Conservation (phyloP, 2,888 invertebrate genomes). For the Lasioglossum malachurum region DNA sequence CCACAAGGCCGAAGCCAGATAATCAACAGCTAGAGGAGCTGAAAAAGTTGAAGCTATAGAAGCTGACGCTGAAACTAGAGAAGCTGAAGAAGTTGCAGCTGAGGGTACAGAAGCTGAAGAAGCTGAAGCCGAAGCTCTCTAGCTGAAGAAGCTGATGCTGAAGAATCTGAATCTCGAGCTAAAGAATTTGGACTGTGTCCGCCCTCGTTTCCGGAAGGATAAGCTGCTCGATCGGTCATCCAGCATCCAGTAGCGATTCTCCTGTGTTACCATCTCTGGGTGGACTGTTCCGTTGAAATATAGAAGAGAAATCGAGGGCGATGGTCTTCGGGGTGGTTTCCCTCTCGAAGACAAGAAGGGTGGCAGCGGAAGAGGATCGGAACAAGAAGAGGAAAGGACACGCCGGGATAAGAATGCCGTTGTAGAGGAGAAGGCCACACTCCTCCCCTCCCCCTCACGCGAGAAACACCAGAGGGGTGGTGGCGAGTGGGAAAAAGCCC, state of each 20-base stretch:
- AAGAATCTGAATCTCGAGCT: background rate
- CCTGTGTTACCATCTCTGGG: background rate
- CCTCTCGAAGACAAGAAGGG: background rate
- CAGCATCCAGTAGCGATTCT: background rate
- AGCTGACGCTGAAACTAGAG: no score
- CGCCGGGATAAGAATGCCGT: conserved; percentile 9
- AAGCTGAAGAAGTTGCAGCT: no score
- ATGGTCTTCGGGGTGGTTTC: background rate
- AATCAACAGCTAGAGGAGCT: no score
- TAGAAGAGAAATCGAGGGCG: background rate
- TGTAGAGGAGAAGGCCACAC: background rate
- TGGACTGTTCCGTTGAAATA: background rate
- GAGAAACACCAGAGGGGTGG: conserved; percentile 5
- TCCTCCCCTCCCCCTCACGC: background rate
- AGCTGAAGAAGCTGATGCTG: no score
- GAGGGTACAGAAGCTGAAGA: no score
- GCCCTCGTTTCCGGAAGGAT: background rate
- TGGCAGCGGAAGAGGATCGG: background rate
- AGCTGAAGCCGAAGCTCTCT: no score
- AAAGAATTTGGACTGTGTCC: background rate
- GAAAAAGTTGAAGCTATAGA: no score
- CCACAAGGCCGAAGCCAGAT: no score
- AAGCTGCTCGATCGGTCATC: background rate
- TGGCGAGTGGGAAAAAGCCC: conserved; percentile 74
- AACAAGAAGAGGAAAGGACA: background rate